Conservation (phyloP, 2,888 invertebrate genomes). For the Apamea epomidion region DNA sequence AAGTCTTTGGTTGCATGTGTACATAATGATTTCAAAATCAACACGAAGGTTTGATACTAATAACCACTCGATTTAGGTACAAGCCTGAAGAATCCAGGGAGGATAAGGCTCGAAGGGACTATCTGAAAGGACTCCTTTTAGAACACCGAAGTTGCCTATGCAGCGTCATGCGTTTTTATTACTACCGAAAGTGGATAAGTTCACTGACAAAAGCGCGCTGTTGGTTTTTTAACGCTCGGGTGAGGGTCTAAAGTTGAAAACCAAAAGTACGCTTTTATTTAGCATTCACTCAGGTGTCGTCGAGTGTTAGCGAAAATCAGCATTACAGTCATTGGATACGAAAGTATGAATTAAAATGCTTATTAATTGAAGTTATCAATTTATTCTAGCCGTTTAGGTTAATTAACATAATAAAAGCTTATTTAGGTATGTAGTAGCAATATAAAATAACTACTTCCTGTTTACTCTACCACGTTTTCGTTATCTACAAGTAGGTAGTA, state of each 20-base stretch:
- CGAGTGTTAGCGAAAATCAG: not conserved
- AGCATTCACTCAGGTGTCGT: not conserved
- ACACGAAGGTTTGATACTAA: slow-evolving; percentile 2
- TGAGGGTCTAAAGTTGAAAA: not conserved
- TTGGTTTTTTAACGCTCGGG: not conserved
- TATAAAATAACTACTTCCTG: not conserved
- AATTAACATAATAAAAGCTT: slow-evolving; percentile 4
- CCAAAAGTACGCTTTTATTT: not conserved
- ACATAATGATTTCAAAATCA: slow-evolving; percentile 5
- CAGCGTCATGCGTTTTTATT: not conserved
- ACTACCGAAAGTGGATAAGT: not conserved
- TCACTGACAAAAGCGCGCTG: not conserved
- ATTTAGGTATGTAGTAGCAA: not conserved
- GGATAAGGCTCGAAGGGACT: too few species aligned
- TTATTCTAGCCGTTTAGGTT: not conserved
- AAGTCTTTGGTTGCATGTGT: slow-evolving; percentile 14
- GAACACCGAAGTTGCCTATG: not conserved
- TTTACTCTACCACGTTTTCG: not conserved
- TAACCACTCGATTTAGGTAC: not conserved
- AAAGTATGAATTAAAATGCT: not conserved
- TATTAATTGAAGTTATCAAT: not conserved
- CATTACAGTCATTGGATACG: not conserved
- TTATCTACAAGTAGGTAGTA: not conserved
- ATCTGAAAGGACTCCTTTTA: not conserved
- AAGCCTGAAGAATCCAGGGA: not conserved